Conservation (phyloP, 2,797 vertebrate species). For the Stomatorhinus walkeri region DNA sequence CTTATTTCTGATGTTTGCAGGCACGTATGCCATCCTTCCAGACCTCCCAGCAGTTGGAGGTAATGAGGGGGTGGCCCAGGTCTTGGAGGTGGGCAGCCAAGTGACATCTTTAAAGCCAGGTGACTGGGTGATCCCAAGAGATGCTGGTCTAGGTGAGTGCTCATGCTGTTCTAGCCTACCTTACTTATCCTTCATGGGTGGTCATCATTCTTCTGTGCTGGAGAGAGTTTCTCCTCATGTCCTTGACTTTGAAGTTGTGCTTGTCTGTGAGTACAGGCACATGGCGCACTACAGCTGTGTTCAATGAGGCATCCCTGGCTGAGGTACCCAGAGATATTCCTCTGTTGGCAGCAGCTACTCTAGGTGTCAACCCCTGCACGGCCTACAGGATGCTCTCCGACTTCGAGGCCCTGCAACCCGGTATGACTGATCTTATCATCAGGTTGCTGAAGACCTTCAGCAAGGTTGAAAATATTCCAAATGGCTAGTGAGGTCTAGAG, state of each 20-base stretch:
- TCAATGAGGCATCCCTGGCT: slow-evolving; percentile 61
- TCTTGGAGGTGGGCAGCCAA: slow-evolving; percentile 66
- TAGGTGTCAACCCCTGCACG: slow-evolving; percentile 88
- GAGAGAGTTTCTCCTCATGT: background rate
- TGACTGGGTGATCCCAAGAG: slow-evolving; percentile 80
- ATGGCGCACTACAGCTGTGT: slow-evolving; percentile 74
- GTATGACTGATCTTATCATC: slow-evolving; percentile 45
- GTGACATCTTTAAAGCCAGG: slow-evolving; percentile 68
- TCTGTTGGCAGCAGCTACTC: slow-evolving; percentile 75
- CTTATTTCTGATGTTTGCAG: slow-evolving; percentile 45
- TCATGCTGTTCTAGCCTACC: background rate
- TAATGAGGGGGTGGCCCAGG: slow-evolving; percentile 83
- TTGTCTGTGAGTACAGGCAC: slow-evolving; percentile 61
- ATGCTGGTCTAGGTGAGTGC: slow-evolving; percentile 70
- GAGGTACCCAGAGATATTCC: slow-evolving; percentile 72
- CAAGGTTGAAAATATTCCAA: background rate
- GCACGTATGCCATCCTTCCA: slow-evolving; percentile 77
- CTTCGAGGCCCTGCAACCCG: slow-evolving; percentile 76
- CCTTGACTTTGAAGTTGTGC: background rate
- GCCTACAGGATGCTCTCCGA: slow-evolving; percentile 83
- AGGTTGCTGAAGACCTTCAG: background rate
- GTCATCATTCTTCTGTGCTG: background rate
- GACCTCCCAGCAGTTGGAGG: slow-evolving; percentile 82
- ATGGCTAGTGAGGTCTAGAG: background rate
- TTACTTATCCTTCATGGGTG: background rate